phyloP scores from a whole-genome alignment of 2,113 vertebrate species.

The Bufo gargarizans region DNA sequence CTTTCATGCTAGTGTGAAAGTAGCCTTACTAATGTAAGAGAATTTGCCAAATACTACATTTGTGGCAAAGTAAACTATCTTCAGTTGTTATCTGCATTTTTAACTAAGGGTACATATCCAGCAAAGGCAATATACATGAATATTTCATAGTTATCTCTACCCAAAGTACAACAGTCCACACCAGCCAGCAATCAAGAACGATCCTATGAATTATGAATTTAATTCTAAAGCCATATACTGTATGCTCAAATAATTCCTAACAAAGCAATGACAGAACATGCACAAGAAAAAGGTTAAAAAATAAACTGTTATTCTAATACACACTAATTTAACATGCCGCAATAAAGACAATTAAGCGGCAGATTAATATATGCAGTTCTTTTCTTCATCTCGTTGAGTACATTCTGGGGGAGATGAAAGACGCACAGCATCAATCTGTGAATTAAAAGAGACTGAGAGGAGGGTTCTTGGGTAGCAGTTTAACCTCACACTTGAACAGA shows the following conservation, averaged over 20 bases:
- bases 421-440: constrained; percentile 16
- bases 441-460: constrained; percentile 9
- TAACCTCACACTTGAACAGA: constrained; percentile 43
- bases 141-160: not conserved
- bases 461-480: constrained; percentile 14
- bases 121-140: not conserved
- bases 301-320: not conserved
- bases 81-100: not conserved
- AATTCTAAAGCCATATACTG: not conserved
- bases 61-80: not conserved
- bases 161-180: not conserved
- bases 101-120: not conserved
- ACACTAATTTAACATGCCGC: not conserved
- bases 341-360: not conserved
- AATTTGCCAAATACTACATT: not conserved
- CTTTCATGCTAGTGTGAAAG: too few species aligned
- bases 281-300: not conserved
- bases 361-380: not conserved
- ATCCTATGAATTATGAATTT: not conserved
- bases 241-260: not conserved
- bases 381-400: constrained; percentile 11
- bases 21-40: too few species aligned
- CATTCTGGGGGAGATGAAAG: constrained; percentile 32
- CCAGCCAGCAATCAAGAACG: not conserved
- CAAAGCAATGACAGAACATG: not conserved